A percentile compares a stretch with the other conserved stretches of the same genome.
phyloP scores from a whole-genome alignment of 1,140 invertebrate genomes.

The Calosoma granatense region DNA sequence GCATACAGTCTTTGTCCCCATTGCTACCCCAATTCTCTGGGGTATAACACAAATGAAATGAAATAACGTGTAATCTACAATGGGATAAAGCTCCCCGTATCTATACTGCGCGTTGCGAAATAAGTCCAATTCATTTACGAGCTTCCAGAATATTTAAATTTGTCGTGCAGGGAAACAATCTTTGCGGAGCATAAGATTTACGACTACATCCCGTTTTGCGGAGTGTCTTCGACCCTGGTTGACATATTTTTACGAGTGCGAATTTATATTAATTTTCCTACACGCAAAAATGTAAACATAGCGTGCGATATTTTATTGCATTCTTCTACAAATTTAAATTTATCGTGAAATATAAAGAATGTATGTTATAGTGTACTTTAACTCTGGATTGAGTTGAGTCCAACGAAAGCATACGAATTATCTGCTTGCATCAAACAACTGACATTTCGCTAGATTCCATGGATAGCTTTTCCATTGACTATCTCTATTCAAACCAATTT shows the following conservation, averaged over 20 bases:
- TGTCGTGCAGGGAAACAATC: conserved; percentile 4
- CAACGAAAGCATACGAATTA: too few relatives aligned
- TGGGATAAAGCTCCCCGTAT: neutral
- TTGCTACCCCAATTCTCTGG: neutral
- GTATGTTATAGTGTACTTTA: too few relatives aligned
- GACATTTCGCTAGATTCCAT: too few relatives aligned
- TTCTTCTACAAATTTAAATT: neutral
- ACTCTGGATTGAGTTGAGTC: too few relatives aligned
- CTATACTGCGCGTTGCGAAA: neutral
- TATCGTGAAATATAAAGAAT: too few relatives aligned
- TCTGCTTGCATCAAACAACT: too few relatives aligned
- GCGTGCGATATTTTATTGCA: neutral
- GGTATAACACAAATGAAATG: conserved; percentile 7
- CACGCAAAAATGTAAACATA: neutral
- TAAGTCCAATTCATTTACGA: conserved; percentile 7
- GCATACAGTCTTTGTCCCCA: too few relatives aligned
- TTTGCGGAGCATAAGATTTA: neutral
- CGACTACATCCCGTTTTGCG: neutral
- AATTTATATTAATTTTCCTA: neutral
- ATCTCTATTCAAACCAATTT: too few relatives aligned
- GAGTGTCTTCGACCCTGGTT: neutral
- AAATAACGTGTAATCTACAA: conserved; percentile 7
- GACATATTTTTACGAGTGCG: neutral
- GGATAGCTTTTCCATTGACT: too few relatives aligned
- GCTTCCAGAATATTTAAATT: conserved; percentile 3